phyloP scores from a whole-genome alignment of 2,113 vertebrate genomes.

The Archilochus colubris region DNA sequence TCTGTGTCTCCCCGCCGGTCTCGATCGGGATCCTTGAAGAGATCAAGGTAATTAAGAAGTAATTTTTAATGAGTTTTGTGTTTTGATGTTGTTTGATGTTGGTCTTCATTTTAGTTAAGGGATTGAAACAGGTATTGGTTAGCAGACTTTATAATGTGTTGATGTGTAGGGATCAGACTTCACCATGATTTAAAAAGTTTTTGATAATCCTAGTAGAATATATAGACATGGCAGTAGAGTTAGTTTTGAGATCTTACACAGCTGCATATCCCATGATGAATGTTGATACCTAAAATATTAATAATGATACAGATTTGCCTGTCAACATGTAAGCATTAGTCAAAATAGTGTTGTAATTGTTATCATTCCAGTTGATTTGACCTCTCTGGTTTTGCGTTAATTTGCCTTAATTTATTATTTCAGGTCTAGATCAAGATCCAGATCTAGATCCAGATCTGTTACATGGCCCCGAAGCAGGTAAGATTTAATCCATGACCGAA shows the following conservation, averaged over 20 bases:
- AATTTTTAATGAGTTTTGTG: accelerated
- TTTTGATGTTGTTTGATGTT: accelerated
- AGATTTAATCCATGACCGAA: background rate
- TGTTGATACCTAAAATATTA: background rate
- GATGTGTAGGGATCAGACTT: background rate
- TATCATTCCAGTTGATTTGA: background rate
- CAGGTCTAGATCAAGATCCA: conserved; percentile 83
- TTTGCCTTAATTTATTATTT: background rate
- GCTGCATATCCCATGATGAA: background rate
- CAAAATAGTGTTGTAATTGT: background rate
- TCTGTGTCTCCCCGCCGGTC: conserved; percentile 83
- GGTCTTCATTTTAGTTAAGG: background rate
- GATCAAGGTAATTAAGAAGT: conserved; percentile 78
- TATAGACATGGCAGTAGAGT: accelerated
- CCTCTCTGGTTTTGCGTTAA: background rate
- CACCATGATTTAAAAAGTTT: background rate
- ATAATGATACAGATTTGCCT: background rate
- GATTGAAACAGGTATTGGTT: background rate
- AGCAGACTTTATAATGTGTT: background rate
- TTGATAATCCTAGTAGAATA: background rate
- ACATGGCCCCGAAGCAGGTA: conserved; percentile 87
- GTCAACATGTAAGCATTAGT: accelerated
- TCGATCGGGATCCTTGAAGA: conserved; percentile 83
- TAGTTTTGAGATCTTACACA: background rate
- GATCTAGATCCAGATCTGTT: conserved; percentile 83